Evolutionary conservation across 2,113 vertebrate genomes (phyloP).

Genomic region (human): DNA sequence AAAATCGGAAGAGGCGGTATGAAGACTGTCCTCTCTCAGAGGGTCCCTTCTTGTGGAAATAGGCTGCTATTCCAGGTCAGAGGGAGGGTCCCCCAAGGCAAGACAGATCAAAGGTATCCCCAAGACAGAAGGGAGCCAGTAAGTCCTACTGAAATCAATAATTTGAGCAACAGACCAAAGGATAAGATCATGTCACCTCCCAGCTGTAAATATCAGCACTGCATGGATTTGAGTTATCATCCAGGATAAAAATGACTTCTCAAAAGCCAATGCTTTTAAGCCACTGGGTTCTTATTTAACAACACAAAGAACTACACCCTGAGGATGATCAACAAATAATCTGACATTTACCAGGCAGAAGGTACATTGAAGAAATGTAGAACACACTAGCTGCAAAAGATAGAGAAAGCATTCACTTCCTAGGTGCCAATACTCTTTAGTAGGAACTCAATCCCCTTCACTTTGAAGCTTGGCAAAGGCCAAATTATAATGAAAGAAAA

Average conservation of each 20-base stretch:
- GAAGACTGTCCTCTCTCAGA: rapidly evolving
- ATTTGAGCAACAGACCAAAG: rapidly evolving
- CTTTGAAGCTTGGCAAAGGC: neutral
- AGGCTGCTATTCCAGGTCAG: rapidly evolving
- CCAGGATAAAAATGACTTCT: neutral
- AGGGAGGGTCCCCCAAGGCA: no score
- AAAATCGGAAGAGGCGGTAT: rapidly evolving
- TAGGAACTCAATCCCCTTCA: neutral
- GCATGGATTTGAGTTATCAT: rapidly evolving
- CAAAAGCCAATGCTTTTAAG: neutral
- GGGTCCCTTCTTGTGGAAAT: rapidly evolving
- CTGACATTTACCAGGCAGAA: rapidly evolving
- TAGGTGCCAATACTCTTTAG: rapidly evolving
- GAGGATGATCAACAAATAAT: rapidly evolving
- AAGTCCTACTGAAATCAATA: neutral
- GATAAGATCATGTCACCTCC: rapidly evolving
- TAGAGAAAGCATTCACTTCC: rapidly evolving
- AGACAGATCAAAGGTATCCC: neutral
- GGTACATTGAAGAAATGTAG: rapidly evolving
- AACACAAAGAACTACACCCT: neutral
- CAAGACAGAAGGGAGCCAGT: rapidly evolving
- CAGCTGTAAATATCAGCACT: neutral
- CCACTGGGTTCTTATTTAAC: neutral
- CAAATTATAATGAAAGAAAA: neutral
- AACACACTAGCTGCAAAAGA: rapidly evolving